phyloP scores from a whole-genome alignment of 2,113 vertebrate genomes.

The Morone saxatilis region DNA sequence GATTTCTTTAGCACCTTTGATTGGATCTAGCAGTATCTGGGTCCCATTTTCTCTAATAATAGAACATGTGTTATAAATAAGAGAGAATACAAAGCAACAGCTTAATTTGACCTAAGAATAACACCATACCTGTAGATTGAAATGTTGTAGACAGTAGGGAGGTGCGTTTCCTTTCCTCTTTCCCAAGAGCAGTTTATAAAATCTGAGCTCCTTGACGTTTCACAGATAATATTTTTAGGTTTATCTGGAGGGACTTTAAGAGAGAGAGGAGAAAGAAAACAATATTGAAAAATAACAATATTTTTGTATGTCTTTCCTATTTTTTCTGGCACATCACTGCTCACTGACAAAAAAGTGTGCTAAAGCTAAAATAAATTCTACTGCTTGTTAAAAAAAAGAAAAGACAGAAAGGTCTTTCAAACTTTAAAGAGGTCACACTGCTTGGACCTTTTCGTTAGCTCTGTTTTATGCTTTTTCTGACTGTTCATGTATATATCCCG shows the following conservation, averaged over 20 bases:
- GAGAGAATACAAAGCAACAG: neutral
- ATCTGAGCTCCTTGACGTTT: constrained; percentile 55
- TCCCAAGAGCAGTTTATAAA: constrained; percentile 70
- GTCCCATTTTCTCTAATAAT: constrained; percentile 64
- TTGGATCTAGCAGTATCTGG: neutral
- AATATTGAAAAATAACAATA: neutral
- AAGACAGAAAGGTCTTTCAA: too few species aligned
- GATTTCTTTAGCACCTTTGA: constrained; percentile 4
- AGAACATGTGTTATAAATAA: neutral
- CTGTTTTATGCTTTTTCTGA: neutral
- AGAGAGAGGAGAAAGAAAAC: neutral
- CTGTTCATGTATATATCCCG: neutral
- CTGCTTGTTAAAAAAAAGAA: too few species aligned
- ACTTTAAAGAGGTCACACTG: too few species aligned
- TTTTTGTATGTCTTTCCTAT: neutral
- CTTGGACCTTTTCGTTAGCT: too few species aligned
- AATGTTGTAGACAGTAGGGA: constrained; percentile 67
- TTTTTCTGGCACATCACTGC: too few species aligned
- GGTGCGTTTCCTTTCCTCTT: constrained; percentile 67
- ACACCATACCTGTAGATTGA: constrained; percentile 69
- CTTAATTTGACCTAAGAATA: neutral
- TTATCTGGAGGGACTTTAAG: constrained; percentile 77
- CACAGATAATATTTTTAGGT: constrained; percentile 72
- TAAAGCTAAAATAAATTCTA: too few species aligned
- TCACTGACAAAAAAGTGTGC: neutral